These are phyloP conservation scores for Macrochelys suwanniensis DNA, from an alignment of 2,797 vertebrate species.

Conservation along the genomic window DNA sequence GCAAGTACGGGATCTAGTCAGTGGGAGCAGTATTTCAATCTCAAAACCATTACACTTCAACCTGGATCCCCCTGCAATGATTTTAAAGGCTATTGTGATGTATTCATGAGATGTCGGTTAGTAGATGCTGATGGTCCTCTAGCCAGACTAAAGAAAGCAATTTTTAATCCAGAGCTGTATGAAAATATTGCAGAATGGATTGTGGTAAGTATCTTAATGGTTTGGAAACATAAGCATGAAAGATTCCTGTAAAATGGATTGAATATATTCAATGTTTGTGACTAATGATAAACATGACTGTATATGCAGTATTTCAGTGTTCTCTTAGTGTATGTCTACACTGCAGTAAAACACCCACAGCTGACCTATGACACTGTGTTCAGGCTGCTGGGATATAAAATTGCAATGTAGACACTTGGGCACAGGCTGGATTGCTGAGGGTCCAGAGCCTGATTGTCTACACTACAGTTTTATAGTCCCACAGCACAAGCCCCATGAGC, in stretches of 20 bases:
- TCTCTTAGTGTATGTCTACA: not conserved
- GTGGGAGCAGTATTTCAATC: constrained; percentile 85
- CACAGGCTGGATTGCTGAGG: not conserved
- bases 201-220: constrained; percentile 86
- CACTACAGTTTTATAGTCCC: not conserved
- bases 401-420: not conserved
- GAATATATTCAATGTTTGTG: not conserved
- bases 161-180: constrained; percentile 95
- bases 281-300: not conserved
- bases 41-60: constrained; percentile 89
- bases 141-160: constrained; percentile 95
- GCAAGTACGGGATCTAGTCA: constrained; percentile 90
- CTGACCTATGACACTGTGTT: too few species aligned
- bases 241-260: not conserved
- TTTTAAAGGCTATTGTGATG: constrained; percentile 97
- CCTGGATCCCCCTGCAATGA: constrained; percentile 98
- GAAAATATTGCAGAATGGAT: constrained; percentile 98
- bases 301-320: not conserved
- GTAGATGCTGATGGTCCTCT: constrained; percentile 98
- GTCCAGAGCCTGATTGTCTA: not conserved
- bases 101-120: constrained; percentile 94
- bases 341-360: not conserved
- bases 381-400: not conserved
- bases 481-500: not conserved
- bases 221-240: not conserved